phyloP scores from a whole-genome alignment of 2,888 invertebrate species.

The Ormia ochracea region DNA sequence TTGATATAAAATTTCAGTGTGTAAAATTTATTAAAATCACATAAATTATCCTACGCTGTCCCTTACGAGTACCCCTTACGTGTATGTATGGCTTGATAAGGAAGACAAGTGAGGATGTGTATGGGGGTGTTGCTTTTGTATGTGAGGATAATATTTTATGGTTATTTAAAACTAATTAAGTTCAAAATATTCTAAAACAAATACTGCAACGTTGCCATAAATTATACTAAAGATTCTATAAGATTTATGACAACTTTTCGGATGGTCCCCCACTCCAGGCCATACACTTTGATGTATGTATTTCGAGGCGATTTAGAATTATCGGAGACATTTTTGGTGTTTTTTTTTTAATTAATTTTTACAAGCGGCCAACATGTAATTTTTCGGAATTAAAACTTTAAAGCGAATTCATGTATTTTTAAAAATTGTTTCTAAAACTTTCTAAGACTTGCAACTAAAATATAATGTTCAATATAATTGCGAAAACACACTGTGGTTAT shows the following conservation, averaged over 20 bases:
- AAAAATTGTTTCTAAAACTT: no score
- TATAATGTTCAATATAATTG: no score
- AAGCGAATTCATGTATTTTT: no score
- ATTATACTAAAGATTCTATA: not conserved
- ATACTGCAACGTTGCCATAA: not conserved
- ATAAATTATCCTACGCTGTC: not conserved
- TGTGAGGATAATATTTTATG: not conserved
- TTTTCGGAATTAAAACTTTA: no score
- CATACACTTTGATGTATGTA: not conserved
- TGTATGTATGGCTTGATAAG: not conserved
- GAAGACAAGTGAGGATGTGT: no score
- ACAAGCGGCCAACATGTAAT: no score
- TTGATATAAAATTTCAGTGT: constrained; percentile 15
- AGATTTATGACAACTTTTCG: not conserved
- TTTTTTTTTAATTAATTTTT: no score
- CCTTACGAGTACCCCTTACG: not conserved
- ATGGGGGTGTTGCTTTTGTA: not conserved
- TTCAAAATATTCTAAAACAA: not conserved
- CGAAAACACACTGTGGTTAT: no score
- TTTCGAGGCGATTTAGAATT: no score
- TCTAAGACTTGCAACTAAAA: no score
- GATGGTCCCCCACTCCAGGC: not conserved
- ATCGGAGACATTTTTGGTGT: no score
- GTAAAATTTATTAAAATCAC: constrained; percentile 22
- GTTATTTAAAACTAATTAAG: constrained; percentile 11